These are phyloP conservation scores for Parotia lawesii DNA, from an alignment of 2,113 vertebrate genomes.

Conservation along the genomic window DNA sequence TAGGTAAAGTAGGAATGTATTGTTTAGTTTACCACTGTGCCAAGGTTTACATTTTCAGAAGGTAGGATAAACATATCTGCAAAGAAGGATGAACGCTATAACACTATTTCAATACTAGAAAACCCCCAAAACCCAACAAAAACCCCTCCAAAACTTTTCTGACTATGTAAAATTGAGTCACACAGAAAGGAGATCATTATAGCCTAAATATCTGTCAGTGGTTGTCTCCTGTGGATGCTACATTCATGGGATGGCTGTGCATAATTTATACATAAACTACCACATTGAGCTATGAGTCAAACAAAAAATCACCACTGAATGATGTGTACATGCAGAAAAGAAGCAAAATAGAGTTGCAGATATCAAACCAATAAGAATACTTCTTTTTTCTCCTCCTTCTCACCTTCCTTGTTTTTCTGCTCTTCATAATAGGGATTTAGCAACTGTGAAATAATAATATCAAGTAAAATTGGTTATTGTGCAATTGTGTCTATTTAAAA, in stretches of 20 bases:
- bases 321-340: not conserved
- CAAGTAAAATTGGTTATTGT: not conserved
- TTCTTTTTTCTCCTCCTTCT: not conserved
- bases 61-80: not conserved
- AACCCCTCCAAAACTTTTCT: fast-evolving
- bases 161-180: not conserved
- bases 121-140: not conserved
- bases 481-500: not conserved
- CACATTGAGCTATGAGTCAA: not conserved
- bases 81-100: not conserved
- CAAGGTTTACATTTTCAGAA: not conserved
- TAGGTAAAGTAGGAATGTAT: not conserved
- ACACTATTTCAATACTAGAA: not conserved
- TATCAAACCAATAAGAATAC: not conserved
- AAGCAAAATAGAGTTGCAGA: not conserved
- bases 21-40: not conserved
- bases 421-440: not conserved
- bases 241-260: not conserved
- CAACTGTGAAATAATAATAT: not conserved
- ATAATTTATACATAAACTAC: not conserved
- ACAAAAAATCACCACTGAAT: not conserved
- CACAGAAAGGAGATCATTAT: not conserved
- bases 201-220: not conserved
- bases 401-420: not conserved
- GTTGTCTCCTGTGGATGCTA: not conserved